Evolutionary conservation across 2,797 vertebrate species (phyloP).

Genomic region (Acrossocheilus fasciatus): DNA sequence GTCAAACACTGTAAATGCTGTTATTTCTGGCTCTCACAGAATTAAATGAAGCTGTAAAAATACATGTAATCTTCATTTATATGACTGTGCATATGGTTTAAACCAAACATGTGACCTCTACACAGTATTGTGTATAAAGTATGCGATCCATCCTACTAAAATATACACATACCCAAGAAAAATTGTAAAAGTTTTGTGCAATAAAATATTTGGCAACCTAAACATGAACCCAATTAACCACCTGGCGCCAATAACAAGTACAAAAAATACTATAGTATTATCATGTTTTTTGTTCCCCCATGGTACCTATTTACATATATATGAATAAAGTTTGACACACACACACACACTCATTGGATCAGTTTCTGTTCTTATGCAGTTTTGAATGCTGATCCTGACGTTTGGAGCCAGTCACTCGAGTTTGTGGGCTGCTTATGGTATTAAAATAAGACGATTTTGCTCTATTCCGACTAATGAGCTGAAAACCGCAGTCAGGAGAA

Average conservation of each 20-base stretch:
- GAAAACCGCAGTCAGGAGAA: background rate
- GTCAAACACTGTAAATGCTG: background rate
- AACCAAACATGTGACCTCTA: background rate
- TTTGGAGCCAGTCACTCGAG: background rate
- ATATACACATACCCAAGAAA: background rate
- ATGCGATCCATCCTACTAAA: background rate
- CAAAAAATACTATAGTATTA: background rate
- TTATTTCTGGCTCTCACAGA: background rate
- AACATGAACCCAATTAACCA: background rate
- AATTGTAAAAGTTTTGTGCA: background rate
- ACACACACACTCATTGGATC: conserved; percentile 14
- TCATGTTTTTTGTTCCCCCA: background rate
- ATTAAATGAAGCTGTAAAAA: conserved; percentile 18
- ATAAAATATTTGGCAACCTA: background rate
- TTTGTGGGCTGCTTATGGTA: conserved; percentile 21
- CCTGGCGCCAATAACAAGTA: background rate
- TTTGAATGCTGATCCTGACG: background rate
- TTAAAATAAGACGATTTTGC: conserved; percentile 48
- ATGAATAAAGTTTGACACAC: background rate
- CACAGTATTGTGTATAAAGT: background rate
- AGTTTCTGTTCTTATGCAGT: conserved; percentile 13
- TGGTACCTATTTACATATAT: background rate
- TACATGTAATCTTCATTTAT: background rate
- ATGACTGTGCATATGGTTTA: conserved; percentile 12
- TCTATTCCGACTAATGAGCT: conserved; percentile 27